Percentiles rank a stretch among this genome's conserved stretches.
These are phyloP conservation scores for Menidia menidia DNA, from an alignment of 2,797 vertebrate species.

Conservation along the genomic window DNA sequence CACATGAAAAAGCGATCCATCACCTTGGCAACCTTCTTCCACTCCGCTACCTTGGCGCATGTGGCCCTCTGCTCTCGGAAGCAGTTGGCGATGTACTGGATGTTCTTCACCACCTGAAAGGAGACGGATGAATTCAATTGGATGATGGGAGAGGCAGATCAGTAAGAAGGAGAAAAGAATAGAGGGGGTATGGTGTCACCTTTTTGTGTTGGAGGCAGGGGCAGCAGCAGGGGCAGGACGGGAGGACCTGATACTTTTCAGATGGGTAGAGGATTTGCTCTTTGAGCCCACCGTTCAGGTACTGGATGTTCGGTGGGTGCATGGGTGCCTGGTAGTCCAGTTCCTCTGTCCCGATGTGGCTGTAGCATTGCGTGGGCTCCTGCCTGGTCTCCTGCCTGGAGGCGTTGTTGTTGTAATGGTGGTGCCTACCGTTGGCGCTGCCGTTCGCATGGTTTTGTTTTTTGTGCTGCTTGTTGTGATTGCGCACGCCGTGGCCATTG, in stretches of 20 bases:
- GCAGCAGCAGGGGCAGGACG: conserved; percentile 80
- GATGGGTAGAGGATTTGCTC: conserved; percentile 57
- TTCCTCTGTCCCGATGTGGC: conserved; percentile 66
- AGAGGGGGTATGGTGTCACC: conserved; percentile 46
- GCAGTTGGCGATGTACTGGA: conserved; percentile 94
- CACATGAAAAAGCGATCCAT: conserved; percentile 99
- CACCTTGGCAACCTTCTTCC: conserved; percentile 99
- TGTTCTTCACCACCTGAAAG: conserved; percentile 86
- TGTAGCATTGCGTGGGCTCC: conserved; percentile 63
- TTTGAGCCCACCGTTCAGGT: conserved; percentile 74
- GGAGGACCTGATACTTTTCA: conserved; percentile 55
- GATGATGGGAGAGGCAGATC: conserved; percentile 2
- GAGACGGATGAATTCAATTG: neutral
- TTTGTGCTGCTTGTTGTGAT: conserved; percentile 53
- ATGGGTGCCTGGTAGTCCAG: conserved; percentile 73
- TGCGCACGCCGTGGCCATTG: conserved; percentile 61
- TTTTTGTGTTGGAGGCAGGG: conserved; percentile 75
- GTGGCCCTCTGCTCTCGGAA: conserved; percentile 92
- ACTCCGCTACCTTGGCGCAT: conserved; percentile 90
- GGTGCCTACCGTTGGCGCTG: conserved; percentile 35
- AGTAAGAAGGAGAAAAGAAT: neutral
- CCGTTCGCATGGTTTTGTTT: conserved; percentile 55
- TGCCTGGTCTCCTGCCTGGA: conserved; percentile 43
- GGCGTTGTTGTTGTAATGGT: conserved; percentile 55
- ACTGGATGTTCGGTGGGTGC: conserved; percentile 59